Percentiles rank a stretch among this genome's conserved stretches.
These are phyloP conservation scores for Pterocles gutturalis DNA, from an alignment of 2,113 vertebrate species.

Conservation along the genomic window DNA sequence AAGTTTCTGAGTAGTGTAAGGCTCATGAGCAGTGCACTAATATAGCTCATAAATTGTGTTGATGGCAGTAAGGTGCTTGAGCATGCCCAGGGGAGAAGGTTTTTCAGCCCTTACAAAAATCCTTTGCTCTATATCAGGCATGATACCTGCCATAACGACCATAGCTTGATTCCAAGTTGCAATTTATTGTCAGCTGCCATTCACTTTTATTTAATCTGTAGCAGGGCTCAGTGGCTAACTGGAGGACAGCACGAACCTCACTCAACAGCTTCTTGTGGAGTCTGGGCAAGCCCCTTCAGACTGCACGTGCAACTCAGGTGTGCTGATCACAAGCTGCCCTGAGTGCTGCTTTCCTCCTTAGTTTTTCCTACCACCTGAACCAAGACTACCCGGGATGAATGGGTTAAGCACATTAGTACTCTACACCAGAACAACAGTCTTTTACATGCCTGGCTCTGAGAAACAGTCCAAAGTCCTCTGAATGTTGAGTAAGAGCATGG, in stretches of 20 bases:
- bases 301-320: background rate
- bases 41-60: background rate
- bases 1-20: conserved; percentile 24
- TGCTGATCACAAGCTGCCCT: background rate
- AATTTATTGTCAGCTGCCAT: background rate
- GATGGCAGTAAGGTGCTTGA: background rate
- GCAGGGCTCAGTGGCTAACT: background rate
- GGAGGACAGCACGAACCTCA: background rate
- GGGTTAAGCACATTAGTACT: background rate
- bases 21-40: conserved; percentile 24
- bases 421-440: background rate
- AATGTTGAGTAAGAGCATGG: background rate
- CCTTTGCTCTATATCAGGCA: background rate
- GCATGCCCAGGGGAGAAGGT: background rate
- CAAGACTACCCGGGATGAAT: background rate
- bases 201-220: conserved; percentile 3
- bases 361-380: background rate
- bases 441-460: background rate
- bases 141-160: background rate
- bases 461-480: background rate
- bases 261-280: background rate
- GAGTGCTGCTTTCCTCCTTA: background rate
- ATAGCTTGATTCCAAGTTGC: background rate
- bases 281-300: background rate
- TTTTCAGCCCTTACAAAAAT: conserved; percentile 21